Evolutionary conservation across 1,140 invertebrate genomes (phyloP).

Genomic region (Cyclargus thomasi): DNA sequence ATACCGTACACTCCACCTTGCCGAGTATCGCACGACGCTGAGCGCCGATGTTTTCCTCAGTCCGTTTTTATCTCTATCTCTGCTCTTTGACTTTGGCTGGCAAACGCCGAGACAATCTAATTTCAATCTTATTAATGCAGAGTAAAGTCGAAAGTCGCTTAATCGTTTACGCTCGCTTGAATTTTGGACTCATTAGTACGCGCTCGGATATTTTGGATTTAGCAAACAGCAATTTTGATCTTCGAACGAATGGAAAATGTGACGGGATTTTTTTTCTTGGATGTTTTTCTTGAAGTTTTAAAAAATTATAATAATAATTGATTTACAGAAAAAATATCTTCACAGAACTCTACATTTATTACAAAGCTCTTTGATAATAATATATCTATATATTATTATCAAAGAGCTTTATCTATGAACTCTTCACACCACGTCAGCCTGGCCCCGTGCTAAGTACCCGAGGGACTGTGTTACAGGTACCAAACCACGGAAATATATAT

Average conservation of each 20-base stretch:
- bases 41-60: conserved; percentile 57
- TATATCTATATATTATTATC: too few relatives aligned
- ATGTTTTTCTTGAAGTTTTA: neutral
- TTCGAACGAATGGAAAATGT: conserved; percentile 40
- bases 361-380: neutral
- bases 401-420: too few relatives aligned
- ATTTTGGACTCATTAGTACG: conserved; percentile 65
- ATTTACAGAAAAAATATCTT: too few relatives aligned
- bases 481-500: too few relatives aligned
- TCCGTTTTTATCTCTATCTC: conserved; percentile 62
- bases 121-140: conserved; percentile 32
- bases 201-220: conserved; percentile 63
- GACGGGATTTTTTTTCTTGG: conserved; percentile 13
- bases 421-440: too few relatives aligned
- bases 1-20: conserved; percentile 28
- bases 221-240: conserved; percentile 49
- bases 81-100: conserved; percentile 69
- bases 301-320: too few relatives aligned
- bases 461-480: too few relatives aligned
- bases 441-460: too few relatives aligned
- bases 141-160: conserved; percentile 39
- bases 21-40: conserved; percentile 37
- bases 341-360: neutral
- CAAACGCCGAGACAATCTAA: conserved; percentile 23
- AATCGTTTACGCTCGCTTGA: conserved; percentile 32